Conservation (phyloP, 2,888 invertebrate genomes). For the Philhelius pedissequus region DNA sequence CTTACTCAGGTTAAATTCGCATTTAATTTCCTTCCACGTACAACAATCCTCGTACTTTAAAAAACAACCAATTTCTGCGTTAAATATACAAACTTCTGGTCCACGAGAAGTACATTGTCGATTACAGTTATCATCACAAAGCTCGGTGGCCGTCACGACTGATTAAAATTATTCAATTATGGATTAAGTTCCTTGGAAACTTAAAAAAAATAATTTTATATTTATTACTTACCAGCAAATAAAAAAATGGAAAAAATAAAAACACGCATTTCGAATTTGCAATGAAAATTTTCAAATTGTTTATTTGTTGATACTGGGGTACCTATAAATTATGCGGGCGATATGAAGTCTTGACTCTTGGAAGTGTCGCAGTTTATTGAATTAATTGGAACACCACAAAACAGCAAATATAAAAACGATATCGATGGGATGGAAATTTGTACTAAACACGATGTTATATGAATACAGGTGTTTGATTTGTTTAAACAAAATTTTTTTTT, state of each 20-base stretch:
- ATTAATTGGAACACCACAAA: not conserved
- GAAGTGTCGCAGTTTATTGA: not conserved
- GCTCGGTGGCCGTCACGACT: not conserved
- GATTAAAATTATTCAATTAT: not conserved
- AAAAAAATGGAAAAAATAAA: not conserved
- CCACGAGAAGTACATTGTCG: not conserved
- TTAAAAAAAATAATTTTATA: not conserved
- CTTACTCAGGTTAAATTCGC: constrained; percentile 23
- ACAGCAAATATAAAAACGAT: not conserved
- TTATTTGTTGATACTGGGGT: not conserved
- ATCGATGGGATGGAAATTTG: constrained; percentile 18
- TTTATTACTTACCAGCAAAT: constrained; percentile 19
- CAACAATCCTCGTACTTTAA: not conserved
- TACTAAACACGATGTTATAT: constrained; percentile 18
- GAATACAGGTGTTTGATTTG: constrained; percentile 23
- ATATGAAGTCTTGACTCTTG: not conserved
- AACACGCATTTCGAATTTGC: constrained; percentile 22
- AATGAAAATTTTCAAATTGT: not conserved
- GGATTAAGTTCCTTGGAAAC: not conserved
- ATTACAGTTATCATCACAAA: not conserved
- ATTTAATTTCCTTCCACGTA: constrained; percentile 14
- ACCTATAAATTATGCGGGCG: not conserved
- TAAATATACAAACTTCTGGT: constrained; percentile 5
- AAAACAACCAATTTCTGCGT: constrained; percentile 17
- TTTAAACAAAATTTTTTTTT: not conserved